Conservation (phyloP, 2,888 invertebrate genomes). For the Caenorhabditis sinica region DNA sequence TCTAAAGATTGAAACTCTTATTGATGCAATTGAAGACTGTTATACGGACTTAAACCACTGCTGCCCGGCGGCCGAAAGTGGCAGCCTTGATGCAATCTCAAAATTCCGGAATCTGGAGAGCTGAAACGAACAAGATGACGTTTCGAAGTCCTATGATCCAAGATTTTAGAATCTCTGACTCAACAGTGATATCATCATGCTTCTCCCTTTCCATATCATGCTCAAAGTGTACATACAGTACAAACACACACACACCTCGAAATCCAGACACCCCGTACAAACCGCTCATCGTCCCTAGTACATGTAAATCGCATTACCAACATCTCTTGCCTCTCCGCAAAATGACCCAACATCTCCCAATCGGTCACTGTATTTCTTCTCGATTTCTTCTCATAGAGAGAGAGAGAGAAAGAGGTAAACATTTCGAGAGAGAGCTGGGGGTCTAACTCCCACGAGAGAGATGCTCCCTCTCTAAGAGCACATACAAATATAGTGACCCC, state of each 20-base stretch:
- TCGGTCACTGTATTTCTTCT: constrained; percentile 30
- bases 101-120: too few species aligned
- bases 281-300: neutral
- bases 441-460: constrained; percentile 19
- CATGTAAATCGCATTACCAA: constrained; percentile 63
- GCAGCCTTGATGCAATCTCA: too few species aligned
- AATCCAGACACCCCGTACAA: constrained; percentile 1
- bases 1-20: too few species aligned
- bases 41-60: too few species aligned
- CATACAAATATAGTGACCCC: constrained; percentile 50
- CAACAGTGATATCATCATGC: neutral
- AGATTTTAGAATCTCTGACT: neutral
- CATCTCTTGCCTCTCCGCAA: neutral
- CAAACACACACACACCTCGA: neutral
- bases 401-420: constrained; percentile 29
- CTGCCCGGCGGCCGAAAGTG: too few species aligned
- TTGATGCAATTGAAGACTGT: too few species aligned
- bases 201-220: constrained; percentile 34
- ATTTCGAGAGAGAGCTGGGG: neutral
- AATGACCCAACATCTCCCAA: constrained; percentile 25
- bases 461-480: constrained; percentile 23
- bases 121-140: too few species aligned
- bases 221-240: constrained; percentile 2
- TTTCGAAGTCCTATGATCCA: too few species aligned
- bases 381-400: neutral